Base-by-base conservation (phyloP, 2,888 invertebrate species). In the Apamea monoglypha region DNA sequence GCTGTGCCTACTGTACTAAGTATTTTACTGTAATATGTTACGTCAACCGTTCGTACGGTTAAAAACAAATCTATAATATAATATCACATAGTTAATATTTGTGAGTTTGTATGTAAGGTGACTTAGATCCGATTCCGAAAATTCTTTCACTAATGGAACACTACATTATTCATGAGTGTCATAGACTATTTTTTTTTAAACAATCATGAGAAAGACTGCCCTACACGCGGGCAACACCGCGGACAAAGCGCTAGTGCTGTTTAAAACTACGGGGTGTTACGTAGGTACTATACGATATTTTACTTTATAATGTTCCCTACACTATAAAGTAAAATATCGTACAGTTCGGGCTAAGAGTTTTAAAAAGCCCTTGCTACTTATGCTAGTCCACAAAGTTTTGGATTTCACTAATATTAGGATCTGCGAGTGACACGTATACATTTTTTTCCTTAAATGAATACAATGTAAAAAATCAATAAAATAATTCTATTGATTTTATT, bases 401-500 rank as follows among this genome's bases (percentile, higher is more conserved):
- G 18, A 44, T 68, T 68, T n/a, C 18, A 10, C n/a, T 10, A n/a
- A 68, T n/a, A 8, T 40, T 68, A 7, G 5, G 4, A 67, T 67
- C 18, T 40, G 0, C n/a, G 67, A 16, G 16, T n/a, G 36, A 67
- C 16, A 14, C 32, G 21, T 25, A 32, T 12, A 21, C 32, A 36
- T 66, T 66, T 64, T 21, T 21, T 36, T 66, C 7, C 29, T 2
- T 61, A 29, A 2, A n/a, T 36, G 1, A 14, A 36, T 14, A 66
- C 25, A 40, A 66, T 66, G 8, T 2, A 40, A 67, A 21, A 32
- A 0, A 21, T 18, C 71, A 36, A 61, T 44, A 21, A 14, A 72
- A 44, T 5, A 21, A 53, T 74, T 40, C 21, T 40, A 72, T 36
- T 36, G 36, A 50, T n/a, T 72, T 72, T 40, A 40, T 74, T 59